Evolutionary conservation across 64 coral and sea anemone species (phyloP).

Genomic region (Cladopsammia gracilis): DNA sequence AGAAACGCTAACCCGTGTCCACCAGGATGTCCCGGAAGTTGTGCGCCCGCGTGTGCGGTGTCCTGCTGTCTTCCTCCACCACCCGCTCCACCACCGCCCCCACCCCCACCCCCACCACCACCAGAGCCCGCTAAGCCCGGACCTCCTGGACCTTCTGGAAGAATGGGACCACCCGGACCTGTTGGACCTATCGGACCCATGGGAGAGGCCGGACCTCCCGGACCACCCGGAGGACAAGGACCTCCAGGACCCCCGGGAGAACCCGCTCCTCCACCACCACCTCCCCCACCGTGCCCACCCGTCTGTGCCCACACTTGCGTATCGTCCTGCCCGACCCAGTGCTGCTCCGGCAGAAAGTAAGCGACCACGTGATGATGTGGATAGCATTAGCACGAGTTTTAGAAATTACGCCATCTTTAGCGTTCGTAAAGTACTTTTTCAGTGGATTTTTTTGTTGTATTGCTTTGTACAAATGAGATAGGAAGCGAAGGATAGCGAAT

Average conservation of each 20-base stretch:
- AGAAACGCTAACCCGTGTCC: constrained; percentile 99
- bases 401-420: constrained; percentile 59
- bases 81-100: constrained; percentile 93
- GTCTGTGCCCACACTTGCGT: constrained; percentile 99
- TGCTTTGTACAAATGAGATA: constrained; percentile 90
- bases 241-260: constrained; percentile 98
- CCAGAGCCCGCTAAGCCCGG: constrained; percentile 98
- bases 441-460: constrained; percentile 89
- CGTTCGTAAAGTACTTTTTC: constrained; percentile 80
- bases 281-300: constrained; percentile 97
- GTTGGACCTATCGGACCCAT: constrained; percentile 98
- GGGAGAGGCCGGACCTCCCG: constrained; percentile 98
- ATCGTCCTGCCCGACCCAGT: constrained; percentile 83
- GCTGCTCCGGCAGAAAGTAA: constrained; percentile 93
- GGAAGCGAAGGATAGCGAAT: constrained; percentile 26
- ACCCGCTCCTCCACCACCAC: constrained; percentile 97
- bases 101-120: constrained; percentile 98
- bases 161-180: constrained; percentile 98
- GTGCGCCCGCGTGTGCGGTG: constrained; percentile 90
- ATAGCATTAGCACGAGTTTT: constrained; percentile 33
- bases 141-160: constrained; percentile 95
- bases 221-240: constrained; percentile 95
- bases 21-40: constrained; percentile 89
- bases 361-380: constrained; percentile 60
- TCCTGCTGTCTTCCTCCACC: constrained; percentile 96